Conservation (phyloP, 2,888 invertebrate genomes). For the Tipula confusa region DNA sequence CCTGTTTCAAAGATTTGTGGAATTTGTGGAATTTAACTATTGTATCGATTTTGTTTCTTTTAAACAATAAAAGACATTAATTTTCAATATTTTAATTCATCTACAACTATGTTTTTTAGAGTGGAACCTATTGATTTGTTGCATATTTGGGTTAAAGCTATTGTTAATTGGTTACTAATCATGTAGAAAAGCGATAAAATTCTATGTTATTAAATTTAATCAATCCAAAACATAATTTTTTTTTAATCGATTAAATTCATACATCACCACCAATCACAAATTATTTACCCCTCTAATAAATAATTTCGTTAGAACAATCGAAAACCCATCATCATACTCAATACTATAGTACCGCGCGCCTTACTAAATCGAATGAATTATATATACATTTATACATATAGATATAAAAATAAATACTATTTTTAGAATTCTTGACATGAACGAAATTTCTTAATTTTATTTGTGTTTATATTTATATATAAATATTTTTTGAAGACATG, state of each 20-base stretch:
- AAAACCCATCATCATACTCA: slow-evolving; percentile 16
- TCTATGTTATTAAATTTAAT: background rate
- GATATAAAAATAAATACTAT: too few relatives aligned
- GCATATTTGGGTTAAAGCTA: background rate
- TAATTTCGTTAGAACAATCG: background rate
- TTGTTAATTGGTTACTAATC: background rate
- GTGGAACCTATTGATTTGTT: background rate
- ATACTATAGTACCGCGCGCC: background rate
- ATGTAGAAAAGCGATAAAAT: too few relatives aligned
- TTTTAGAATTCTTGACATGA: slow-evolving; percentile 25
- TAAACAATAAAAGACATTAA: background rate
- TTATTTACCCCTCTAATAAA: background rate
- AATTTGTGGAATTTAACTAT: background rate
- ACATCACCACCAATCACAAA: slow-evolving; percentile 3
- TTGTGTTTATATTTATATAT: background rate
- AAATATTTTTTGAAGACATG: background rate
- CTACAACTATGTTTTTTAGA: background rate
- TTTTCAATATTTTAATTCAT: background rate
- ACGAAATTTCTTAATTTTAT: background rate
- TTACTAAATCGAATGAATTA: background rate
- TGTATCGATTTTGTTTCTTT: background rate
- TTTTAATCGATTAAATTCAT: background rate
- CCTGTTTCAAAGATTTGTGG: background rate
- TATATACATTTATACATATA: too few relatives aligned
- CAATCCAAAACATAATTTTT: background rate